These are phyloP conservation scores for Nomada lathburiana DNA, from an alignment of 2,888 invertebrate genomes.

Conservation along the genomic window DNA sequence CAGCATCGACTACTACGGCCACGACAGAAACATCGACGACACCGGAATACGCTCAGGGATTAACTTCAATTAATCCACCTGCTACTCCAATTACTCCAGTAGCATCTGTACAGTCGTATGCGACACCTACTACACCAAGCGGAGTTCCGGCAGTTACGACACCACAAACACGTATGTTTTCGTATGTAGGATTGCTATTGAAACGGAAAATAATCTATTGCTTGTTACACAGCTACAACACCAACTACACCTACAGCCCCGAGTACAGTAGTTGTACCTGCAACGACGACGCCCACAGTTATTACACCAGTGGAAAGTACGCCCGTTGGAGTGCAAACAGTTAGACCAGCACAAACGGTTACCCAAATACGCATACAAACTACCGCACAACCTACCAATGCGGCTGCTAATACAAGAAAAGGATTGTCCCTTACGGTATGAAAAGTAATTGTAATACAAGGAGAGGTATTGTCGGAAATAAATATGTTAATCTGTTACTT, in stretches of 20 bases:
- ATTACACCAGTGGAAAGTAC: constrained; percentile 78
- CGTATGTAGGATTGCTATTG: not conserved
- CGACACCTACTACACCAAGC: constrained; percentile 77
- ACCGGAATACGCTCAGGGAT: constrained; percentile 93
- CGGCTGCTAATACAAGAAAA: constrained; percentile 86
- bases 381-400: constrained; percentile 82
- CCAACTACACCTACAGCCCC: constrained; percentile 78
- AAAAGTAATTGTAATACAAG: constrained; percentile 24
- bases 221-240: constrained; percentile 73
- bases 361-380: constrained; percentile 86
- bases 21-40: constrained; percentile 85
- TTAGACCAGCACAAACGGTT: constrained; percentile 84
- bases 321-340: constrained; percentile 81
- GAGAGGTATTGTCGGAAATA: not conserved
- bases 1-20: constrained; percentile 77
- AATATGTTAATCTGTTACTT: not conserved
- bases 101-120: constrained; percentile 74
- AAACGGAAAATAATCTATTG: constrained; percentile 14
- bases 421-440: constrained; percentile 90
- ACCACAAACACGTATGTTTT: constrained; percentile 76
- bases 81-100: constrained; percentile 79
- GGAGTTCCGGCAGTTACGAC: constrained; percentile 75
- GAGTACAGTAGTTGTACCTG: constrained; percentile 75
- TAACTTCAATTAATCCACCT: constrained; percentile 88
- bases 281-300: constrained; percentile 76